Evolutionary conservation across 2,888 invertebrate species (phyloP).

Genomic region (Chloroclystis v-ata): DNA sequence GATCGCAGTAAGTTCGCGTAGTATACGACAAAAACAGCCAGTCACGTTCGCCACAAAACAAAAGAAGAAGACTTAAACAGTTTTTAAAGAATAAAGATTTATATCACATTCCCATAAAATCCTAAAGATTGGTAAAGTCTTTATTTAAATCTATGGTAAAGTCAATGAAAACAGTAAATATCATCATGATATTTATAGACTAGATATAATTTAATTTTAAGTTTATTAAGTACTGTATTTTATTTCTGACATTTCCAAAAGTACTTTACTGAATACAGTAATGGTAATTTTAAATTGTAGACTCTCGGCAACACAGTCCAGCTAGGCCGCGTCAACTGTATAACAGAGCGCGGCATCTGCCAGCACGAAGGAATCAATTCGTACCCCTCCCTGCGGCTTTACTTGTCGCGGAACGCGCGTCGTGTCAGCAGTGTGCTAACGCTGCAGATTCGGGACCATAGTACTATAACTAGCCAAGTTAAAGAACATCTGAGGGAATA

Average conservation of each 20-base stretch:
- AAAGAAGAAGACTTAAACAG: too few species aligned
- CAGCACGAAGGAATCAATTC: slow-evolving; percentile 60
- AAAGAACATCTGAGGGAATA: slow-evolving; percentile 44
- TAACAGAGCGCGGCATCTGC: slow-evolving; percentile 59
- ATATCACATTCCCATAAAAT: too few species aligned
- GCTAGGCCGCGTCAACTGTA: slow-evolving; percentile 67
- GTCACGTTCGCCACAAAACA: too few species aligned
- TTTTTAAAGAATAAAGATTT: too few species aligned
- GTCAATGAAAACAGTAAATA: too few species aligned
- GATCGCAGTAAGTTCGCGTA: too few species aligned
- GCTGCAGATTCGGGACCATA: slow-evolving; percentile 46
- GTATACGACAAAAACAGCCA: too few species aligned
- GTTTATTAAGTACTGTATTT: background rate
- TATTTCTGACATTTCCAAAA: background rate
- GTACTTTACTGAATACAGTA: background rate
- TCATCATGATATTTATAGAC: too few species aligned
- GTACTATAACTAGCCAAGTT: slow-evolving; percentile 43
- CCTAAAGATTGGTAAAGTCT: too few species aligned
- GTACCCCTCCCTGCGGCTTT: slow-evolving; percentile 62
- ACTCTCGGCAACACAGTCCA: slow-evolving; percentile 53
- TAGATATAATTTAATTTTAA: too few species aligned
- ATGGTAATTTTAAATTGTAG: slow-evolving; percentile 37
- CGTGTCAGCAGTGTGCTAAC: slow-evolving; percentile 48
- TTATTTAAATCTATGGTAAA: too few species aligned
- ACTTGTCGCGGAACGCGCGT: slow-evolving; percentile 44